Base-by-base conservation (phyloP, 2,797 vertebrate species). In the Sebastes oblongus region DNA sequence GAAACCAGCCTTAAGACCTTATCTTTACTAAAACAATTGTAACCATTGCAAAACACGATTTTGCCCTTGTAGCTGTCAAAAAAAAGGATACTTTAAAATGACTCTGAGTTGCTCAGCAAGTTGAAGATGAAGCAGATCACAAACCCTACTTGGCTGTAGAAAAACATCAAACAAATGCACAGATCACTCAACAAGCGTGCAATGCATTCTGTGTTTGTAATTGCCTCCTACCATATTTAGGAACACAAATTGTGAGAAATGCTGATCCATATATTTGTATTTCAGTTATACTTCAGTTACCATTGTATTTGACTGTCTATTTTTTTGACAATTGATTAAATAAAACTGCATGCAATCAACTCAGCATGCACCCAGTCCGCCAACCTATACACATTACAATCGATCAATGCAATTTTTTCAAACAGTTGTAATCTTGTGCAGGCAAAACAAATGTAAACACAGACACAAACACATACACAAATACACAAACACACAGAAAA, bases 321-420 rank as follows among this genome's bases (percentile, higher is more conserved):
- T 82, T 78, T 82, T 71, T 72, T 70, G 22, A 24, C 4, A 65
- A 80, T 80, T 85, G 34, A 69, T 54, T 73, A 80, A 80, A 77
- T 67, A 36, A 72, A 73, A 9, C 10, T 30, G 32, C 27, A 70
- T 30, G 58, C 58, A 77, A 22, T 68, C 59, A 81, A 68, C 50
- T 66, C 73, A 24, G 78, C 76, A 11, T 13, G 46, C 12, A 46
- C 8, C 29, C 32, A 20, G 32, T 79, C 55, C 22, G 39, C 69
- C 34, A 55, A 73, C 54, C 78, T 72, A 58, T 75, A 64, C 32
- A 62, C 24, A 24, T 62, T 39, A 69, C 29, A 20, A 24, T 42
- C 1, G 34, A 82, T 84, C 69, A 22, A 73, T 86, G 74, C 12
- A 10, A 22, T 36, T 7, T 39, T 75, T 75, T 68, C 13, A 2